A percentile compares a stretch with the other conserved stretches of the same genome.
Evolutionary conservation across 2,113 vertebrate genomes (phyloP).

Genomic region (Plecotus auritus): DNA sequence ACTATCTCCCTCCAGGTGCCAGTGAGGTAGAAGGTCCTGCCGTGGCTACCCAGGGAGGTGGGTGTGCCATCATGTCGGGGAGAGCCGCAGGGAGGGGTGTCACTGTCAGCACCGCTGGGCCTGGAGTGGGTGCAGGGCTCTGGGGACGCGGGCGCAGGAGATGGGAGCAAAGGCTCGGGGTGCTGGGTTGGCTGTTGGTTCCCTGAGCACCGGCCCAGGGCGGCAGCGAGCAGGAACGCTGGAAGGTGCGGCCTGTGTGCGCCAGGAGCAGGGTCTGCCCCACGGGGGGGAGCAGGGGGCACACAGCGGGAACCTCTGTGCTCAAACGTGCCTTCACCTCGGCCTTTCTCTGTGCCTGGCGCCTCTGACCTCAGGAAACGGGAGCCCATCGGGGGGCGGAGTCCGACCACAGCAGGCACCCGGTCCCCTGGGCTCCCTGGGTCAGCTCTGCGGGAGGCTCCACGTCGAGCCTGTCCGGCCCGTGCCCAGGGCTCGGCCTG

Average conservation of each 20-base stretch:
- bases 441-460: neutral
- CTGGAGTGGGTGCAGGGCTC: neutral
- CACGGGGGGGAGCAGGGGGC: no score
- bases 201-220: neutral
- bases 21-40: no score
- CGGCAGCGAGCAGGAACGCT: neutral
- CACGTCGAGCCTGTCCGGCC: rapidly evolving
- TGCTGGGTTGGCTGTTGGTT: neutral
- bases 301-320: no score
- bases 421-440: rapidly evolving
- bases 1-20: neutral
- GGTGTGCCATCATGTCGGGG: rapidly evolving
- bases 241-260: neutral
- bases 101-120: neutral
- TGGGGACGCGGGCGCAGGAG: neutral
- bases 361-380: neutral
- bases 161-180: neutral
- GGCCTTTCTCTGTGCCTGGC: rapidly evolving
- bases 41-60: neutral
- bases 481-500: rapidly evolving
- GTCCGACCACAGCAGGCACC: rapidly evolving
- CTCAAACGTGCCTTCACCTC: rapidly evolving
- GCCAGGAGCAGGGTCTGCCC: neutral
- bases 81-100: rapidly evolving
- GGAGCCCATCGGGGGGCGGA: neutral